Evolutionary conservation across 2,888 invertebrate species (phyloP).

Genomic region (Falcaria lacertinaria): DNA sequence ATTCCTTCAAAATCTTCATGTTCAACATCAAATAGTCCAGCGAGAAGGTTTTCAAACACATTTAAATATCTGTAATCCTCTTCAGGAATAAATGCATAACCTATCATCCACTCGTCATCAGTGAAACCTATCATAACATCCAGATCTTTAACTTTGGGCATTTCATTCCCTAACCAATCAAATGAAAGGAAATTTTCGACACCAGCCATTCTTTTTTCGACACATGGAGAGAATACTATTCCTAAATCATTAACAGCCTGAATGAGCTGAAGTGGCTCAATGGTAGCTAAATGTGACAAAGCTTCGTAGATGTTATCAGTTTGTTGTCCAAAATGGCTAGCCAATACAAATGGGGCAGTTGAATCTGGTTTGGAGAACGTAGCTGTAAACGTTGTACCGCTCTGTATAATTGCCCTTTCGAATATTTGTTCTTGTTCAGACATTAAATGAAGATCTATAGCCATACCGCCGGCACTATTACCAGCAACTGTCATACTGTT

Average conservation of each 20-base stretch:
- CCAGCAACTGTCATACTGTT: slow-evolving; percentile 50
- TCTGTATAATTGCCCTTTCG: slow-evolving; percentile 44
- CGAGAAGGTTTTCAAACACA: too few species aligned
- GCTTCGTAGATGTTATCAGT: slow-evolving; percentile 27
- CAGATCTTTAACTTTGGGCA: too few species aligned
- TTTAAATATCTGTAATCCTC: too few species aligned
- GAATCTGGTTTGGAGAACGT: slow-evolving; percentile 23
- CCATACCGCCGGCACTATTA: slow-evolving; percentile 51
- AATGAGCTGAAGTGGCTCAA: too few species aligned
- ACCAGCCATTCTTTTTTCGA: too few species aligned
- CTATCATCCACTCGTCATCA: too few species aligned
- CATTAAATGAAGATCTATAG: slow-evolving; percentile 47
- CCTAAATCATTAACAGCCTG: too few species aligned
- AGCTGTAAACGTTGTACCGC: slow-evolving; percentile 36
- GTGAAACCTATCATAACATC: too few species aligned
- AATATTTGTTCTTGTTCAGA: slow-evolving; percentile 39
- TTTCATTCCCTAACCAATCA: too few species aligned
- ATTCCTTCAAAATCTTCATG: slow-evolving; percentile 18
- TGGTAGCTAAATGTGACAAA: slow-evolving; percentile 10
- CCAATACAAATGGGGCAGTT: slow-evolving; percentile 34
- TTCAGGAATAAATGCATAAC: too few species aligned
- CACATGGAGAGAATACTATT: too few species aligned
- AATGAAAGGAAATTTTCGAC: too few species aligned
- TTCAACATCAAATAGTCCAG: slow-evolving; percentile 17
- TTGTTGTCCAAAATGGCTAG: slow-evolving; percentile 31